These are phyloP conservation scores for Iselma pallidipennis DNA, from an alignment of 2,888 invertebrate genomes.

Conservation along the genomic window DNA sequence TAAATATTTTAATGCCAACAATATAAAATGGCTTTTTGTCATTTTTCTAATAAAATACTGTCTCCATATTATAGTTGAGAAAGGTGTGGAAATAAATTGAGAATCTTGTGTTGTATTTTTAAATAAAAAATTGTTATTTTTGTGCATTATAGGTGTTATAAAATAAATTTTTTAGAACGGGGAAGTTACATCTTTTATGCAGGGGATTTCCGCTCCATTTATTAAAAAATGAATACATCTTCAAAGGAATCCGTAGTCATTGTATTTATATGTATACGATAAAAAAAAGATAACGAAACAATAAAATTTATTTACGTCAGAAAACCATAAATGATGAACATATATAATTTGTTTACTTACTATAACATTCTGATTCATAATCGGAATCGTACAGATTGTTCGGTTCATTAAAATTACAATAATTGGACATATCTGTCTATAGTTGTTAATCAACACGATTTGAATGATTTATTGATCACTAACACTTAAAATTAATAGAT, in stretches of 20 bases:
- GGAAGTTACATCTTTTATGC: too few species aligned
- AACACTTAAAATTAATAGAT: not conserved
- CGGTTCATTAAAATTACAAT: not conserved
- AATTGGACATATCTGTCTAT: not conserved
- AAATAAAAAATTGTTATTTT: too few species aligned
- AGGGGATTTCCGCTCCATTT: not conserved
- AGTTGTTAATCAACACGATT: not conserved
- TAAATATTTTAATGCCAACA: too few species aligned
- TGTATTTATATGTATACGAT: not conserved
- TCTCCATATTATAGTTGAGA: too few species aligned
- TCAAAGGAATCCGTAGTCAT: not conserved
- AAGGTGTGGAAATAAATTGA: too few species aligned
- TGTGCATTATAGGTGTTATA: too few species aligned
- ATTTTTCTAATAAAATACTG: too few species aligned
- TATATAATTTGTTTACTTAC: not conserved
- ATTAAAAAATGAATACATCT: not conserved
- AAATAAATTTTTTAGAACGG: too few species aligned
- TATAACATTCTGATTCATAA: not conserved
- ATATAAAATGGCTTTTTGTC: too few species aligned
- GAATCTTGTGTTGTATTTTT: too few species aligned
- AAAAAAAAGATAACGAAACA: not conserved
- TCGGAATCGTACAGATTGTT: slow-evolving; percentile 1
- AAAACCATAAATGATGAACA: not conserved
- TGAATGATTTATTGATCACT: not conserved
- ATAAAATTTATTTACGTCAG: slow-evolving; percentile 1